Base-by-base conservation (phyloP, 2,888 invertebrate genomes). In the Acrobasis suavella region DNA sequence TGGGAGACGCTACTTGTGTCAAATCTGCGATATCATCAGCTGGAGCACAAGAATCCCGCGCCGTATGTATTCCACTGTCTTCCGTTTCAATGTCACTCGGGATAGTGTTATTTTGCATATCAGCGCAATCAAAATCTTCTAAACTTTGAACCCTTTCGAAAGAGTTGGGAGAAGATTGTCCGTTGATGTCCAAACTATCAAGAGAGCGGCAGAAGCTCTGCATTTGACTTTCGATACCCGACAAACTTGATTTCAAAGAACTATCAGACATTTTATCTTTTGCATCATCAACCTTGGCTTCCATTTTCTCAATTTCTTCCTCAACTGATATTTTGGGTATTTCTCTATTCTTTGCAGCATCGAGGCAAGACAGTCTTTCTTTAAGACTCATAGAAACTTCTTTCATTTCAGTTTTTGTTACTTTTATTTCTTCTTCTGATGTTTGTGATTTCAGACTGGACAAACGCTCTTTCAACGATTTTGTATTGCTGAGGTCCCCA, bases 11-110 rank as follows among this genome's bases (percentile, higher is more conserved):
- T 65, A 91, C 88, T 81, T 91, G 90, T 65, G 88, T 87, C 68
- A 89, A 81, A 76, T 95, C 95, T 61, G 94, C 94, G 17, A 95
- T 94, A 72, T 96, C 96, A 80, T 96, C 96, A 58, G 95, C 95
- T 74, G 96, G 96, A 39, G 94, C 95, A 73, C 95, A 96, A 17
- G 96, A 96, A 62, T 96, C 96, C 78, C 96, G 95, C 2, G 96
- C 96, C 7, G 96, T 95, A 72, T 96, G 96, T 67, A 96, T 95
- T 2, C 96, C 96, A 67, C 95, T 96, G 78, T 97, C 96, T 85
- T 97, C 96, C 50, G 95, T 94, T 82, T 95, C 96, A 52, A 94
- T 95, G 71, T 95, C 94, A 67, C 93, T 93, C 64, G 92, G 92
- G 56, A 94, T 93, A 49, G 89, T 90, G 66, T 89, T 91, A 67